Evolutionary conservation across 2,888 invertebrate genomes (phyloP).

Genomic region (Phortica magna): DNA sequence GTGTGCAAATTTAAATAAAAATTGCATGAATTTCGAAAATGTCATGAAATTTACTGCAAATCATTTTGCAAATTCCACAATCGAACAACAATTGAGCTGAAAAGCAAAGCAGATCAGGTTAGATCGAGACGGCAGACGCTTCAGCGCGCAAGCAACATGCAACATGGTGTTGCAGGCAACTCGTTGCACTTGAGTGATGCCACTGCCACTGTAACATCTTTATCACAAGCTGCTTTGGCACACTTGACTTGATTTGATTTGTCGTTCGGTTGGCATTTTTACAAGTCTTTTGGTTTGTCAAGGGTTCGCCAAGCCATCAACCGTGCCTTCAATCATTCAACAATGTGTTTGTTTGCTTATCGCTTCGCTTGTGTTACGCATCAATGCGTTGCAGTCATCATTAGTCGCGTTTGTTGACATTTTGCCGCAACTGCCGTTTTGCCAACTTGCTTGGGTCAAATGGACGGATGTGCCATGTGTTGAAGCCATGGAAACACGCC

Average conservation of each 20-base stretch:
- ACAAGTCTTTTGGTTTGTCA: neutral
- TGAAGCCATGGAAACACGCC: neutral
- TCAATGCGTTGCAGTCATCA: neutral
- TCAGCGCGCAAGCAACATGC: neutral
- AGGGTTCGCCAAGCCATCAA: neutral
- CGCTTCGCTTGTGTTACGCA: neutral
- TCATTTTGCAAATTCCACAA: neutral
- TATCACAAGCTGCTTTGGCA: neutral
- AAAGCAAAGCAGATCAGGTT: neutral
- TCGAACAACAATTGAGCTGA: neutral
- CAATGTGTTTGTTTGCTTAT: neutral
- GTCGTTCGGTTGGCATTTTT: neutral
- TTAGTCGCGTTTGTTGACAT: constrained; percentile 12
- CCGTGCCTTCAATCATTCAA: neutral
- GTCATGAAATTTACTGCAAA: neutral
- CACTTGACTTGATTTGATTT: neutral
- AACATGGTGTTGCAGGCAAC: neutral
- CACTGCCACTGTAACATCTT: neutral
- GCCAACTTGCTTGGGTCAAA: neutral
- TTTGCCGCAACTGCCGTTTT: neutral
- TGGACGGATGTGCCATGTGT: neutral
- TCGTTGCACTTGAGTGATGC: neutral
- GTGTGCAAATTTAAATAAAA: constrained; percentile 1
- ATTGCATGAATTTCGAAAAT: neutral
- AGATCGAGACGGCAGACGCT: neutral